phyloP scores from a whole-genome alignment of 2,888 invertebrate species.

The Galerucella pusilla region DNA sequence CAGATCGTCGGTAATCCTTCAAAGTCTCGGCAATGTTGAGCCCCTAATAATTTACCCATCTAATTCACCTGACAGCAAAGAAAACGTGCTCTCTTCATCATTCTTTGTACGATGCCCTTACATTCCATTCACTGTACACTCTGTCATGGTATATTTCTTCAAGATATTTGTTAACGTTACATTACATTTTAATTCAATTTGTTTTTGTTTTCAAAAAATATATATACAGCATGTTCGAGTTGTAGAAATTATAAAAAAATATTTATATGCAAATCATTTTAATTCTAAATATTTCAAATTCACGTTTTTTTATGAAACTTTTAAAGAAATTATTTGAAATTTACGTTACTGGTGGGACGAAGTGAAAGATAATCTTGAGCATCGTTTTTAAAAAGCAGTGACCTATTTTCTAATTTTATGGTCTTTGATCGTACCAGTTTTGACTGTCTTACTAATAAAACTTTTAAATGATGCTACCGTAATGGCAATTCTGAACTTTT shows the following conservation, averaged over 20 bases:
- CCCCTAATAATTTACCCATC: conserved; percentile 61
- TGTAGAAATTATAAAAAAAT: too few species aligned
- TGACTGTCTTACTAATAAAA: conserved; percentile 47
- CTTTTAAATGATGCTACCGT: conserved; percentile 45
- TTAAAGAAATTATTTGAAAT: too few species aligned
- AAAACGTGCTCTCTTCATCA: conserved; percentile 54
- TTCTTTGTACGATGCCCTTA: conserved; percentile 46
- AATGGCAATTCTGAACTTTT: conserved; percentile 46
- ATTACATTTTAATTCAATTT: conserved; percentile 24
- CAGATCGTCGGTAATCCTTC: conserved; percentile 60
- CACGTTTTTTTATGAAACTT: too few species aligned
- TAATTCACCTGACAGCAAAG: conserved; percentile 62
- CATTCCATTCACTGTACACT: conserved; percentile 35
- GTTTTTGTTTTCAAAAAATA: background rate
- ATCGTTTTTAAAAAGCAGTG: conserved; percentile 49
- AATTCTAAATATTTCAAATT: too few species aligned
- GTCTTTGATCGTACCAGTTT: conserved; percentile 39
- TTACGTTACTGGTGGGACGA: background rate
- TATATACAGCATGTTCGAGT: too few species aligned
- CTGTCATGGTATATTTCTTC: conserved; percentile 27
- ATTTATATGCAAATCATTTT: too few species aligned
- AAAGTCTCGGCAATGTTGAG: conserved; percentile 56
- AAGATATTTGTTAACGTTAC: conserved; percentile 9
- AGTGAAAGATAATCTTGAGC: background rate
- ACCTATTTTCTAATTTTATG: conserved; percentile 49